Evolutionary conservation across 2,113 vertebrate species (phyloP), one percentile per base, ranked within the genome.

Genomic region (Serilophus lunatus): DNA sequence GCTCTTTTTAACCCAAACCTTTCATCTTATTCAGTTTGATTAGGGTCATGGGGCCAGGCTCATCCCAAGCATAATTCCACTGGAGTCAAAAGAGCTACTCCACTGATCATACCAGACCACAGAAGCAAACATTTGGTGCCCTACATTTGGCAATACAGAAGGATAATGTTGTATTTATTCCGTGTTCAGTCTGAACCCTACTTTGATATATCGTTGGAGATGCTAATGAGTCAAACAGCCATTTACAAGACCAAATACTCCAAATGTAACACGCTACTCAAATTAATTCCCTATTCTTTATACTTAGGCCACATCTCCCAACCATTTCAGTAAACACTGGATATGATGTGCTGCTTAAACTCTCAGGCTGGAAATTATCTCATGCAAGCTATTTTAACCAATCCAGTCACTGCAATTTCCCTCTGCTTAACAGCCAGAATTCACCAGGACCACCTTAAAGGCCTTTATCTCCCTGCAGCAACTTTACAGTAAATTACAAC

Each of bases 11-110:
- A 49, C 61, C 51, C 60, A 76, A 80, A 90, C 47, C 77, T 76
- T 95, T 96, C 88, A 95, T 93, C 91, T 95, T 79, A 88, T 42
- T 95, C 71, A 49, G 60, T 94, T 95, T 94, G 92, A 97, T 96
- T 95, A 96, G 90, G 95, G 93, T 95, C 96, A 95, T 4, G 35
- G 78, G 93, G 70, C 81, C 88, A 94, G 89, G 59, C 77, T 93
- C 87, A 95, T 90, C 94, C 77, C 54, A 72, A 49, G 86, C n/a
- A 69, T 90, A 96, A 97, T 96, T 88, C 90, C 81, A 75, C 47
- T 47, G 35, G 57, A 84, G 68, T 88, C 51, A 92, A 93, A 86
- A 93, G 71, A 94, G 92, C 83, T 78, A 50, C 86, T 83, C 51
- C 38, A 44, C 47, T 75, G 77, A 95, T 82, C 83, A 49, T 3